Base-by-base conservation (phyloP, 1,140 invertebrate genomes). In the Sinella curviseta region DNA sequence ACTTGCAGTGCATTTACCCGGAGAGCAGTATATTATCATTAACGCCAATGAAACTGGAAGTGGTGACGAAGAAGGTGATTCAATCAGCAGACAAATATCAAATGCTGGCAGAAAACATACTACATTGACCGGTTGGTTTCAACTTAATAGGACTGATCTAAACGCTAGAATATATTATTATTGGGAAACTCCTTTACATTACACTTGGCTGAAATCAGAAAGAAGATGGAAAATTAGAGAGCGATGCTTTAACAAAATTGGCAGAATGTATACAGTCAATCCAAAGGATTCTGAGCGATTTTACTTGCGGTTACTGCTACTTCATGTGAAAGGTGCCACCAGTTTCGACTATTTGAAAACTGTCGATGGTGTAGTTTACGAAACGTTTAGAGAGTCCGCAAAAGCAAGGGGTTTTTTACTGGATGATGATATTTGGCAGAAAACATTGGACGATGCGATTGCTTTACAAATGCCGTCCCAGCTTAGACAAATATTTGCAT, bases 1-100 rank as follows among this genome's bases (percentile, higher is more conserved):
- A 79, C 84, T 89, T 35, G 84, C 84, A 8, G 87, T 89, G 16
- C 88, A 90, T 86, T 81, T 90, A n/a, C 85, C 87, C 82, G 87
- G 87, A 84, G 85, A 86, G 77, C 87, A 89, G 83, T 0, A 14
- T 85, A 86, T 82, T 78, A 67, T 26, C 34, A 86, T 81, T 78
- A 2, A 70, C 4, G 81, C 83, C 48, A 20, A 48, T 4, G 39
- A 48, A 48, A 20, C 84, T 82, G 83, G 87, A 81, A 85, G 87
- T 78, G 78, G 83, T 67, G 85, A 87, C 31, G 86, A 86, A 86
- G n/a, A n/a, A n/a, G n/a, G n/a, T n/a, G n/a, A n/a, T n/a, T n/a
- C n/a, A n/a, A n/a, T n/a, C n/a, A n/a, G n/a, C n/a, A 83, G 84
- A 14, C 57, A 57, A 77, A 83, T 84, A 79, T 81, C 88, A 81